Evolutionary conservation across 2,113 vertebrate species (phyloP).

Genomic region (Callorhinus ursinus): DNA sequence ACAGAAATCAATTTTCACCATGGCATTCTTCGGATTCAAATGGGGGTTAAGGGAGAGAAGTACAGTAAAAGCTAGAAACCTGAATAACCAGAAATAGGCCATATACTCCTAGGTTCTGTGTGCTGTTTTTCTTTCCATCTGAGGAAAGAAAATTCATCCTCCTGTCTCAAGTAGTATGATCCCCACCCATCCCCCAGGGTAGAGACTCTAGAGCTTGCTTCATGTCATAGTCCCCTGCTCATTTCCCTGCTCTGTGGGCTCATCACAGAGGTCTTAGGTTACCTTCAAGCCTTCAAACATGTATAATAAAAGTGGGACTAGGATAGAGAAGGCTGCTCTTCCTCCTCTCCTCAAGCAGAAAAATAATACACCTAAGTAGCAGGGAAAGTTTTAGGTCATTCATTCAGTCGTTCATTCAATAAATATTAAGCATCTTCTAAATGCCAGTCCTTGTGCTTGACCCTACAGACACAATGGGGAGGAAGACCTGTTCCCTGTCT

Average conservation of each 20-base stretch:
- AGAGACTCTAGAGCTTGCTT: not conserved
- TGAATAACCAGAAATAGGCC: constrained; percentile 46
- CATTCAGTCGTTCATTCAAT: not conserved
- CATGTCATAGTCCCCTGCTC: not conserved
- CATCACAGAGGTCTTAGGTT: not conserved
- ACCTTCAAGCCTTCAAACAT: not conserved
- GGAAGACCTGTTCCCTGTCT: not conserved
- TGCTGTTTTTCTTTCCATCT: constrained; percentile 5
- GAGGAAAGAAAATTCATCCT: not conserved
- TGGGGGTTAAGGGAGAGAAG: not conserved
- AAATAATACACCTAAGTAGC: not conserved
- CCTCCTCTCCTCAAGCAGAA: not conserved
- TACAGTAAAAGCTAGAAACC: constrained; percentile 54
- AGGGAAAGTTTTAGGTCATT: not conserved
- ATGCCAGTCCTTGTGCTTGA: not conserved
- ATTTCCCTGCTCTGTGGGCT: not conserved
- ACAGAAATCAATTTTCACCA: constrained; percentile 74
- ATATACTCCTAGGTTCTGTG: not conserved
- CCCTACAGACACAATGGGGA: not conserved
- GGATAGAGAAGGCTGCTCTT: not conserved
- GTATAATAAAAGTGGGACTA: constrained; percentile 23
- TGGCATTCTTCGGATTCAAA: constrained; percentile 73
- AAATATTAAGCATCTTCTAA: not conserved
- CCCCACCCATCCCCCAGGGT: not conserved
- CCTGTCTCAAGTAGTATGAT: not conserved